Evolutionary conservation across 2,113 vertebrate genomes (phyloP).

Genomic region (Ahaetulla prasina): DNA sequence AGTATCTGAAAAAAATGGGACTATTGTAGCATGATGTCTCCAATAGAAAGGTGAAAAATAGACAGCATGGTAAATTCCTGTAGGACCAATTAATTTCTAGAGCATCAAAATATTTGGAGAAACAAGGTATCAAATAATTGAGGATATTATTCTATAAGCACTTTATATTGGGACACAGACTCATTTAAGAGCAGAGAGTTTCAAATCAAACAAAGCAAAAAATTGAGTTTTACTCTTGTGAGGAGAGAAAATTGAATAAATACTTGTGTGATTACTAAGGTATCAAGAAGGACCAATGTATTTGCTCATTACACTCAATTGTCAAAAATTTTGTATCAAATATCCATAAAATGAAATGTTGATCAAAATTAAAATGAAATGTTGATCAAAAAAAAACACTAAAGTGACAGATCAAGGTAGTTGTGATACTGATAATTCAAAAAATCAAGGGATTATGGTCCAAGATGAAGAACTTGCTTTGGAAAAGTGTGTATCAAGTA

Average conservation of each 20-base stretch:
- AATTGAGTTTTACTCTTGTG: conserved; percentile 52
- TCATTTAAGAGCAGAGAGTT: conserved; percentile 55
- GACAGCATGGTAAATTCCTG: conserved; percentile 45
- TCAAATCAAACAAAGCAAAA: conserved; percentile 61
- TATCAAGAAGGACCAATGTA: conserved; percentile 23
- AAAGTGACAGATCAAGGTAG: too few relatives aligned
- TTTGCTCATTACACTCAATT: conserved; percentile 6
- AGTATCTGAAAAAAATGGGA: conserved; percentile 47
- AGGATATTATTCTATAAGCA: conserved; percentile 63
- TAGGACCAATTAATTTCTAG: conserved; percentile 59
- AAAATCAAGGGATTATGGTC: too few relatives aligned
- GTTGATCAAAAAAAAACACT: too few relatives aligned
- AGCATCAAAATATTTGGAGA: conserved; percentile 67
- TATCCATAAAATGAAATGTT: background rate
- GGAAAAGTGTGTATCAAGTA: too few relatives aligned
- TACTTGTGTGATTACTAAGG: conserved; percentile 38
- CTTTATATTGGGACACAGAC: conserved; percentile 67
- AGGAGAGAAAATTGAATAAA: conserved; percentile 32
- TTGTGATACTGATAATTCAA: too few relatives aligned
- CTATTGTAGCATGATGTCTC: conserved; percentile 40
- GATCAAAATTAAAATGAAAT: too few relatives aligned
- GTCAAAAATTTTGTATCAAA: conserved; percentile 9
- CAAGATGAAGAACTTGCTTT: too few relatives aligned
- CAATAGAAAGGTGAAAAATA: conserved; percentile 44
- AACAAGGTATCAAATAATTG: conserved; percentile 62